phyloP scores from a whole-genome alignment of 2,113 vertebrate species.

The Solea senegalensis region DNA sequence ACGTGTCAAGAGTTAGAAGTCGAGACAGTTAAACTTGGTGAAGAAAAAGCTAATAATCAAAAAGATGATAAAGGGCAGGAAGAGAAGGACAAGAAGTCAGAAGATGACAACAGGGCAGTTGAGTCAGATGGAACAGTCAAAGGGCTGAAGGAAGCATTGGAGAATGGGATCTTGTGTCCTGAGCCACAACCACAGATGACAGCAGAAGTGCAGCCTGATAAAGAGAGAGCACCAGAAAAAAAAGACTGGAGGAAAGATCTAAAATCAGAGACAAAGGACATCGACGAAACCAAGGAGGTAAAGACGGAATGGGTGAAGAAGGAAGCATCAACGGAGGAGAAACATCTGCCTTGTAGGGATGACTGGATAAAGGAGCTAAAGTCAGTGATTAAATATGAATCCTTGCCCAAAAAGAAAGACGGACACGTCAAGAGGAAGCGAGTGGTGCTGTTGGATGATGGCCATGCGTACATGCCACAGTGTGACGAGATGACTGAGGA shows the following conservation, averaged over 20 bases:
- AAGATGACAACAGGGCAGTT: background rate
- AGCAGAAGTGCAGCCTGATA: slow-evolving; percentile 11
- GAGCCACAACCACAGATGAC: slow-evolving; percentile 3
- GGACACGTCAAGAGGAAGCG: slow-evolving; percentile 68
- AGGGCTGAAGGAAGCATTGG: slow-evolving; percentile 26
- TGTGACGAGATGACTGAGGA: slow-evolving; percentile 42
- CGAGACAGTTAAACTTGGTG: background rate
- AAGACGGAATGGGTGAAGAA: slow-evolving; percentile 18
- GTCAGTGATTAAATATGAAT: slow-evolving; percentile 59
- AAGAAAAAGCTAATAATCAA: background rate
- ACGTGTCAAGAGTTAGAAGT: background rate
- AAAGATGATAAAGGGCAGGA: background rate
- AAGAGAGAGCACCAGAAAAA: slow-evolving; percentile 9
- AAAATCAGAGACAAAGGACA: slow-evolving; percentile 43
- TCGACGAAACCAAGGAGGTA: slow-evolving; percentile 11
- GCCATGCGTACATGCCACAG: slow-evolving; percentile 47
- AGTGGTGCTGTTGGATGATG: slow-evolving; percentile 71
- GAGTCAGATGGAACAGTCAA: slow-evolving; percentile 41
- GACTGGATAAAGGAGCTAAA: slow-evolving; percentile 73
- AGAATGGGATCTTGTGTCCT: slow-evolving; percentile 21
- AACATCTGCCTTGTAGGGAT: background rate
- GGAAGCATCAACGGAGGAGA: background rate
- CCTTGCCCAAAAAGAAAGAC: slow-evolving; percentile 35
- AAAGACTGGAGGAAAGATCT: slow-evolving; percentile 61
- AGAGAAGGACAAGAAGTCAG: background rate